Base-by-base conservation (phyloP, 2,797 vertebrate genomes). In the Okamejei kenojei region DNA sequence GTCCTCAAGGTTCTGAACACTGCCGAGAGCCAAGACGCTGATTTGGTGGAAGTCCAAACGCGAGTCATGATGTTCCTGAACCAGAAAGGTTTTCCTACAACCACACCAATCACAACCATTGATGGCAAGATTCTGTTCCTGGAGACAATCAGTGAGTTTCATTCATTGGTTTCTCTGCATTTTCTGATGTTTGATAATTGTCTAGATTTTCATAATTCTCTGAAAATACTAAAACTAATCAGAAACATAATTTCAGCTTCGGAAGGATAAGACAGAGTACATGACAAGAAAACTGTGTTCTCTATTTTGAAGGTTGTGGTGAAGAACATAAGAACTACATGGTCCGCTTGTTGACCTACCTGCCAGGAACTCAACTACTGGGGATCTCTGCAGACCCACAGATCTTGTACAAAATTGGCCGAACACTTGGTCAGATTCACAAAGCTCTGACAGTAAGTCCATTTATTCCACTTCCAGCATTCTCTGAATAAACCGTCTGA, bases 1-100 rank as follows among this genome's bases (percentile, higher is more conserved):
- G 94, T 99, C 93, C 95, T 99, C 84, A 99, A 99, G 95, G 96
- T 99, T 93, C 97, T 96, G 95, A 99, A 99, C 94, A 94, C 96
- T 0, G 94, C 95, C 61, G 95, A 97, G 94, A 99, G 98, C 93
- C 95, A 94, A 94, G 94, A 97, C 81, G 68, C 94, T 0, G 93
- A 95, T 4, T 93, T 99, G 93, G 90, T 97, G 0, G 97, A 98
- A 93, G 90, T 95, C 0, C 98, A 99, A 95, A 98, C 96, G 0
- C 94, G 74, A 0, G 93, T 96, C 94, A 98, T 98, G 97, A 95
- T 96, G 93, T 96, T 98, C 93, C 95, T 99, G 93, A 94, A 95
- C 0, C 93, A 96, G 0, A 95, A 96, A 29, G 98, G 98, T 0
- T 96, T 99, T 93, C 98, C 98, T 23, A 95, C 96, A 0, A 96